These are phyloP conservation scores for Cotesia glomerata DNA, from an alignment of 1,140 invertebrate genomes.

Conservation along the genomic window DNA sequence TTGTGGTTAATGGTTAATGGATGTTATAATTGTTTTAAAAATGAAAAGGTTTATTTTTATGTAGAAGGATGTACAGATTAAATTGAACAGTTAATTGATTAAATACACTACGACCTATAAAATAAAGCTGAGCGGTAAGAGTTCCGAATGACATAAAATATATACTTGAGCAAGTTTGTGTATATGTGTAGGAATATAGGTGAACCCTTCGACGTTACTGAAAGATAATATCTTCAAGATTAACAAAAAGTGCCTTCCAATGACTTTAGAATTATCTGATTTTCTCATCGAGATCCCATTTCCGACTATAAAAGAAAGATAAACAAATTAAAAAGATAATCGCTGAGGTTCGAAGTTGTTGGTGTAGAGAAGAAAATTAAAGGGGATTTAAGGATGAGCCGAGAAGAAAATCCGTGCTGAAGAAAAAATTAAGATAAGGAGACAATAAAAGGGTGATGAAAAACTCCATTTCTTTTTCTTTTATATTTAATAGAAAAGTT, in stretches of 20 bases:
- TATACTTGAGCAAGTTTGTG: neutral
- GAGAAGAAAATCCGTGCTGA: neutral
- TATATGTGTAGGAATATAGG: too few species aligned
- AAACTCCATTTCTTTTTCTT: neutral
- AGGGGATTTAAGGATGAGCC: constrained; percentile 1
- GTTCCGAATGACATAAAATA: neutral
- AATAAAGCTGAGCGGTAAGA: constrained; percentile 4
- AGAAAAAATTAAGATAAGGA: constrained; percentile 10
- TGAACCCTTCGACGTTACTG: neutral
- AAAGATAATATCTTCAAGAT: neutral
- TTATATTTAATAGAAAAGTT: neutral
- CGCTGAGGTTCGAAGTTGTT: neutral
- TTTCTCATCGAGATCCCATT: neutral
- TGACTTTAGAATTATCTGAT: constrained; percentile 13
- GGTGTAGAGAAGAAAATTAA: constrained; percentile 4
- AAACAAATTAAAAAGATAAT: constrained; percentile 27
- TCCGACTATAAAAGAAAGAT: constrained; percentile 19
- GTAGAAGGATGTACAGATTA: neutral
- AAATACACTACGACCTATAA: neutral
- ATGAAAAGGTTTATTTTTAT: too few species aligned
- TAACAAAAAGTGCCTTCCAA: neutral
- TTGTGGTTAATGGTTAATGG: too few species aligned
- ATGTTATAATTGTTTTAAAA: too few species aligned
- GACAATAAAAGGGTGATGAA: neutral
- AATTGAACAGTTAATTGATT: too few species aligned